Evolutionary conservation across 2,888 invertebrate species (phyloP).

Genomic region (Amphipyra tragopoginis): DNA sequence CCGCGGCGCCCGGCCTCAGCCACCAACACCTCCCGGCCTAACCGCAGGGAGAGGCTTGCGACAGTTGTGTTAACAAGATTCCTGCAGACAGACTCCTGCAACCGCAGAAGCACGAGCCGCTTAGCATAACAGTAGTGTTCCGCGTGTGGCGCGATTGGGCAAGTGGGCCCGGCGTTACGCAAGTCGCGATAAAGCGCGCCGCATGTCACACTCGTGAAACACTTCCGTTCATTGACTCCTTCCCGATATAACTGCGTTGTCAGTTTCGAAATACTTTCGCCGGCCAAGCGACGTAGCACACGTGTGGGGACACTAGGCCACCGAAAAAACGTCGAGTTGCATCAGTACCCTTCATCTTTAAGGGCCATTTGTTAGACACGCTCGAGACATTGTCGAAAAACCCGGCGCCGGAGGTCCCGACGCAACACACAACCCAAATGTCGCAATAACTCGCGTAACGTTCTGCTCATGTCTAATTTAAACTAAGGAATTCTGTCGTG

Average conservation of each 20-base stretch:
- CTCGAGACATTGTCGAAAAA: constrained; percentile 60
- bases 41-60: constrained; percentile 72
- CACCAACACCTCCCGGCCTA: constrained; percentile 48
- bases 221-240: constrained; percentile 90
- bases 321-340: constrained; percentile 57
- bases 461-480: constrained; percentile 58
- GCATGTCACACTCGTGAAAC: constrained; percentile 88
- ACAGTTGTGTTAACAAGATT: constrained; percentile 78
- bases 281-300: constrained; percentile 70
- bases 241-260: constrained; percentile 85
- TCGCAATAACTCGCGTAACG: constrained; percentile 67
- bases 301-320: constrained; percentile 66
- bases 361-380: constrained; percentile 72
- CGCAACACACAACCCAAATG: constrained; percentile 54
- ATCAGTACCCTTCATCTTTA: constrained; percentile 75
- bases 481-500: constrained; percentile 74
- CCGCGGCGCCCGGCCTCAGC: constrained; percentile 54
- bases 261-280: constrained; percentile 83
- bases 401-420: constrained; percentile 57
- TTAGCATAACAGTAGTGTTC: constrained; percentile 67
- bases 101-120: constrained; percentile 71
- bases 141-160: constrained; percentile 77
- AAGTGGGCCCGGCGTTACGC: constrained; percentile 82
- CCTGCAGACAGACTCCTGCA: constrained; percentile 69
- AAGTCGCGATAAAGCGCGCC: constrained; percentile 84